Evolutionary conservation across 2,888 invertebrate genomes (phyloP).

Genomic region (Laothoe populi): DNA sequence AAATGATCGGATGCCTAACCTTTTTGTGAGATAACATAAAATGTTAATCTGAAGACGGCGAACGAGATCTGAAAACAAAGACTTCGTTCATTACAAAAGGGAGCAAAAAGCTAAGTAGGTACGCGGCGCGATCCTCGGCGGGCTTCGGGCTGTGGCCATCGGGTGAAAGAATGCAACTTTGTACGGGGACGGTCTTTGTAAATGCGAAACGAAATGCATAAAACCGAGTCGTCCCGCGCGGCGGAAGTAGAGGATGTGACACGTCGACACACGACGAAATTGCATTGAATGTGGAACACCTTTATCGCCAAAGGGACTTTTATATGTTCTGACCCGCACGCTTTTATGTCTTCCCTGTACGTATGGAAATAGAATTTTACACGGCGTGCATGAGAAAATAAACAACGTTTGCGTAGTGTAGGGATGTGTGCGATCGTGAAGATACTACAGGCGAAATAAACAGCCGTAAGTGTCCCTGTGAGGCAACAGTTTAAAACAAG

Average conservation of each 20-base stretch:
- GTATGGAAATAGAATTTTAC: conserved; percentile 37
- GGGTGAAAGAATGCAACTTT: conserved; percentile 54
- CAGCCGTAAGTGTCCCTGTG: conserved; percentile 30
- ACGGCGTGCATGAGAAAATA: conserved; percentile 16
- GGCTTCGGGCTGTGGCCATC: conserved; percentile 37
- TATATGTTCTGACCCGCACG: conserved; percentile 32
- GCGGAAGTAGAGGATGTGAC: conserved; percentile 45
- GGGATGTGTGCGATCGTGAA: background rate
- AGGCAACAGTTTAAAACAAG: conserved; percentile 29
- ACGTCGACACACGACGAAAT: conserved; percentile 51
- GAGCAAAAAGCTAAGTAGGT: conserved; percentile 49
- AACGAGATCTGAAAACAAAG: conserved; percentile 50
- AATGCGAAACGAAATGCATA: conserved; percentile 46
- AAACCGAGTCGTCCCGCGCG: conserved; percentile 31
- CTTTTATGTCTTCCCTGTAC: conserved; percentile 33
- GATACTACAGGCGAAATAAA: conserved; percentile 14
- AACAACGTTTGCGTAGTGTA: background rate
- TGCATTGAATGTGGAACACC: conserved; percentile 51
- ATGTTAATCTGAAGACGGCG: conserved; percentile 45
- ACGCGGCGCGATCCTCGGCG: conserved; percentile 46
- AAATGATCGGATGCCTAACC: conserved; percentile 22
- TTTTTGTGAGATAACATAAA: conserved; percentile 28
- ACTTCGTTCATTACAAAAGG: conserved; percentile 53
- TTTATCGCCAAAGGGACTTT: conserved; percentile 43
- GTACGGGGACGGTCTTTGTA: conserved; percentile 48